Percentiles rank a stretch among this genome's conserved stretches.
Evolutionary conservation across 2,797 vertebrate genomes (phyloP).

Genomic region (Enteromius fasciolatus): DNA sequence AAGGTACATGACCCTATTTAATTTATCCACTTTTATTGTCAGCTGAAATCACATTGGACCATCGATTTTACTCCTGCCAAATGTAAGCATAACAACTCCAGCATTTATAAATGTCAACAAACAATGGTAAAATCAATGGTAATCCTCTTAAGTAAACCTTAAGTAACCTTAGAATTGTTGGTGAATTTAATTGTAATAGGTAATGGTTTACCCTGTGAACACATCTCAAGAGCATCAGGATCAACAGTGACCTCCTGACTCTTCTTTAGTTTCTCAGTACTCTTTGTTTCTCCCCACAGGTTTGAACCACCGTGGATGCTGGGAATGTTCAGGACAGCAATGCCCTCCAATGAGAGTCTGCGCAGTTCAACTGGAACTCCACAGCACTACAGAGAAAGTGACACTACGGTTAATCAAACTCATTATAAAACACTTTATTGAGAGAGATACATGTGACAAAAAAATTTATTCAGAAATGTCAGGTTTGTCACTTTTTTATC

Average conservation of each 20-base stretch:
- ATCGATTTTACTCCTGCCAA: neutral
- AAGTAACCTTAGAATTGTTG: neutral
- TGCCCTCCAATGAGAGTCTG: constrained; percentile 79
- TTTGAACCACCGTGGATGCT: constrained; percentile 94
- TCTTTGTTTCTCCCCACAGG: constrained; percentile 91
- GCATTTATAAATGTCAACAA: neutral
- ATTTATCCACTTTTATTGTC: neutral
- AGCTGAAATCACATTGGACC: neutral
- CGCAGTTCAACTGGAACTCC: constrained; percentile 82
- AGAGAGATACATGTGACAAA: too few relatives aligned
- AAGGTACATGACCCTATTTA: neutral
- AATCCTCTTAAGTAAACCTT: neutral
- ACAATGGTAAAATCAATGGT: neutral
- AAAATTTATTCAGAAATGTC: neutral
- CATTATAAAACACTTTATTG: neutral
- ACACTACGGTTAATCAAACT: neutral
- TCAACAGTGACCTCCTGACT: constrained; percentile 81
- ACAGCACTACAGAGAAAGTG: constrained; percentile 76
- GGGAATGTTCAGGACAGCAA: constrained; percentile 93
- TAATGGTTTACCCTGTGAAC: constrained; percentile 81
- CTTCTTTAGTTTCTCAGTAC: constrained; percentile 72
- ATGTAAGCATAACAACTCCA: neutral
- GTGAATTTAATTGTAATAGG: neutral
- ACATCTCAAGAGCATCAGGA: constrained; percentile 81
- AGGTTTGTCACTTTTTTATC: neutral